These are phyloP conservation scores for Agraylea sexmaculata DNA, from an alignment of 1,140 invertebrate genomes.

Conservation along the genomic window DNA sequence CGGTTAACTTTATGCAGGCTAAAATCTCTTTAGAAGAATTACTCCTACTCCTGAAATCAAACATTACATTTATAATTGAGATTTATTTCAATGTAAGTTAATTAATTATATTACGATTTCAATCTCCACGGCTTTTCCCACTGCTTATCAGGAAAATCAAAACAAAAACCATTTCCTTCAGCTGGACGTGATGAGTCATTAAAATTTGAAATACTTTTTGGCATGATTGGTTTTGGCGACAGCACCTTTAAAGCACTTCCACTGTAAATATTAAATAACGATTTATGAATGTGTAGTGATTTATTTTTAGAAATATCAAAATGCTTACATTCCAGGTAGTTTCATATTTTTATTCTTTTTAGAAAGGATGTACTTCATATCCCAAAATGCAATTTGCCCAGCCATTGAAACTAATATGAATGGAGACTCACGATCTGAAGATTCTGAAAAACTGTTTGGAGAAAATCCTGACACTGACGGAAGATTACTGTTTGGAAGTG, in stretches of 20 bases:
- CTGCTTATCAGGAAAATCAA: too few relatives aligned
- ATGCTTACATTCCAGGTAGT: background rate
- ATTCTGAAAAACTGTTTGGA: too few relatives aligned
- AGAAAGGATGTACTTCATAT: constrained; percentile 10
- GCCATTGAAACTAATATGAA: constrained; percentile 17
- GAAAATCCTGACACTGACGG: background rate
- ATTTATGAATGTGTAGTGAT: background rate
- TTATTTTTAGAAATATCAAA: background rate
- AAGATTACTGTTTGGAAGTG: constrained; percentile 1
- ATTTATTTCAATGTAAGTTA: background rate
- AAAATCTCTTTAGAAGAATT: constrained; percentile 12
- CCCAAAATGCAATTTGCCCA: constrained; percentile 17
- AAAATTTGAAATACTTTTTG: too few relatives aligned
- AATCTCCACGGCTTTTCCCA: constrained; percentile 17
- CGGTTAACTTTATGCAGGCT: constrained; percentile 15
- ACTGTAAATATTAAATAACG: constrained; percentile 1
- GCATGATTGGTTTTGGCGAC: background rate
- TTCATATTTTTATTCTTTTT: constrained; percentile 10
- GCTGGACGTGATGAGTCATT: too few relatives aligned
- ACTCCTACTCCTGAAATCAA: constrained; percentile 12
- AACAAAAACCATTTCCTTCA: too few relatives aligned
- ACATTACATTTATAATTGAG: background rate
- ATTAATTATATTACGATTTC: constrained; percentile 11
- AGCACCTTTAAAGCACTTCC: constrained; percentile 8
- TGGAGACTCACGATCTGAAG: constrained; percentile 1